These are phyloP conservation scores for Campylomormyrus numenius DNA, from an alignment of 2,113 vertebrate genomes.

Conservation along the genomic window DNA sequence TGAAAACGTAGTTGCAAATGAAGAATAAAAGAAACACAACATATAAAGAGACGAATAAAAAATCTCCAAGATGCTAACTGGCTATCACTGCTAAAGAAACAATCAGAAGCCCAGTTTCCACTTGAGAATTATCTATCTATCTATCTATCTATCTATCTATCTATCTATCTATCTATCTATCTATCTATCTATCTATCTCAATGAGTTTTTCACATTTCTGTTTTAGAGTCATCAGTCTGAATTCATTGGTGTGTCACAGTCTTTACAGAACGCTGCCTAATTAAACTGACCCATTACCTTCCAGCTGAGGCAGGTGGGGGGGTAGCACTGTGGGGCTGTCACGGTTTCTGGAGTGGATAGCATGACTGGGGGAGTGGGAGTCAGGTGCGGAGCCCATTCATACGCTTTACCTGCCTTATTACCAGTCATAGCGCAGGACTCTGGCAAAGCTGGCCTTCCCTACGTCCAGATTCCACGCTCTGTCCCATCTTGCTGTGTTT, in stretches of 20 bases:
- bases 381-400: neutral
- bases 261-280: neutral
- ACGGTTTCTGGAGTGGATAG: neutral
- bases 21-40: neutral
- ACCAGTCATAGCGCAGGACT: neutral
- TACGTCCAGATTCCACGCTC: neutral
- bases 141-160: too few relatives aligned
- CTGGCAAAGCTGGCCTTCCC: neutral
- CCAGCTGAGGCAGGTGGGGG: neutral
- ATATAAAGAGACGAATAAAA: neutral
- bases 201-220: neutral
- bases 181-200: neutral
- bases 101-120: neutral
- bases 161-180: too few relatives aligned
- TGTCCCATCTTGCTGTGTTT: neutral
- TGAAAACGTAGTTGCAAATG: neutral
- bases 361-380: neutral
- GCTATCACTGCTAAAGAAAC: neutral
- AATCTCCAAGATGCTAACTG: neutral
- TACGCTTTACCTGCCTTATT: neutral
- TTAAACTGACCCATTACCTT: slow-evolving; percentile 1
- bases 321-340: neutral
- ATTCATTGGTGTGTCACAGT: neutral
- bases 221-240: neutral
- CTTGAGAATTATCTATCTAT: neutral